Conservation (phyloP, 2,113 vertebrate species). For the Cynocephalus volans region DNA sequence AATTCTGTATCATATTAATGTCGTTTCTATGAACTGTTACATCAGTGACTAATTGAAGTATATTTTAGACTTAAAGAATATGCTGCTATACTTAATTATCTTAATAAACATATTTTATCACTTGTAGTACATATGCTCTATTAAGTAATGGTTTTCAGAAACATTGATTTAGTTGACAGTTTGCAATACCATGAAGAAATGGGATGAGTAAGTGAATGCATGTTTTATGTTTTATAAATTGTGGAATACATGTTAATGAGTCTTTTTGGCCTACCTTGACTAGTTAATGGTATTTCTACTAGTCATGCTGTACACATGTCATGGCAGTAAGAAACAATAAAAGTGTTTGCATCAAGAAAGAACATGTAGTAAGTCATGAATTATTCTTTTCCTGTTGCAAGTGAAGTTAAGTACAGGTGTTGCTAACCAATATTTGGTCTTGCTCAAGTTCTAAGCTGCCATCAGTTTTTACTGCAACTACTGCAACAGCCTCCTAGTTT, state of each 20-base stretch:
- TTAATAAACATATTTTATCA: slow-evolving; percentile 45
- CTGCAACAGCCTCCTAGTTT: neutral
- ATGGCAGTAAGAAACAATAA: neutral
- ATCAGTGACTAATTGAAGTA: neutral
- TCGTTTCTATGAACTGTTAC: neutral
- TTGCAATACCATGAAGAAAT: neutral
- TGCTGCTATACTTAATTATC: slow-evolving; percentile 7
- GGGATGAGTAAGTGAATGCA: neutral
- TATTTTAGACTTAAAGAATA: slow-evolving; percentile 50
- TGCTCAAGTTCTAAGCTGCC: neutral
- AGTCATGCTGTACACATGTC: neutral
- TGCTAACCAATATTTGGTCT: neutral
- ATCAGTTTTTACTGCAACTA: neutral
- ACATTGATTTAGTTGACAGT: neutral
- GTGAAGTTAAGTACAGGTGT: neutral
- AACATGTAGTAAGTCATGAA: neutral
- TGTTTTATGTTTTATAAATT: neutral
- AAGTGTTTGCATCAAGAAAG: neutral
- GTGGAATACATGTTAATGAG: neutral
- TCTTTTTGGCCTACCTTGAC: neutral
- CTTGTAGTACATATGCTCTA: neutral
- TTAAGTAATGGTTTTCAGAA: slow-evolving; percentile 47
- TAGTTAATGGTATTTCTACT: slow-evolving; percentile 15
- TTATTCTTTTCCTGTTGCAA: neutral
- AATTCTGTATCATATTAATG: neutral